These are phyloP conservation scores for Eupithecia centaureata DNA, from an alignment of 2,888 invertebrate genomes.

Conservation along the genomic window DNA sequence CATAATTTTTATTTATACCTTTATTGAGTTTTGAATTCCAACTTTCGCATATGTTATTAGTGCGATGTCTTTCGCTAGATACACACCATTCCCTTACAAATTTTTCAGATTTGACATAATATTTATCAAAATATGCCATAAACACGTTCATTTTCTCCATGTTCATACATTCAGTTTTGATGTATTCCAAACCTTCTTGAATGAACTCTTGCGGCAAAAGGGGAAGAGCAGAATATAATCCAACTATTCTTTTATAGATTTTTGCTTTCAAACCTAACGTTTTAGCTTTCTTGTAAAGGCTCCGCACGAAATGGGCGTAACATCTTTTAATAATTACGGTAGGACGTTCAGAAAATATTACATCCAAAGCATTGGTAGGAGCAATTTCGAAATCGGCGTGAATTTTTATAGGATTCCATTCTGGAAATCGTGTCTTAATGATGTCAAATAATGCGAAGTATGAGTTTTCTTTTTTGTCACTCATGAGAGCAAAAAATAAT, in stretches of 20 bases:
- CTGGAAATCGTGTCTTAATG: constrained; percentile 24
- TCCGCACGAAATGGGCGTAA: constrained; percentile 16
- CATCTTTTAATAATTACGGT: constrained; percentile 14
- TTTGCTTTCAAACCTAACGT: constrained; percentile 24
- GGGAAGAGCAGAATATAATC: constrained; percentile 25
- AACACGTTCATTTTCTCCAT: no score
- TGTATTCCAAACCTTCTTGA: constrained; percentile 26
- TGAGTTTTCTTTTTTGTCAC: constrained; percentile 19
- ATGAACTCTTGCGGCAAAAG: constrained; percentile 26
- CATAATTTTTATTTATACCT: no score
- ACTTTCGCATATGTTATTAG: no score
- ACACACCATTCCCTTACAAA: no score
- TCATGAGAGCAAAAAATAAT: constrained; percentile 12
- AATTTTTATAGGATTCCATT: constrained; percentile 23
- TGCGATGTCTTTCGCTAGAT: no score
- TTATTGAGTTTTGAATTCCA: no score
- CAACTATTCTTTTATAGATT: constrained; percentile 26
- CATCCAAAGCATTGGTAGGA: constrained; percentile 23
- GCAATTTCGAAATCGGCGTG: constrained; percentile 25
- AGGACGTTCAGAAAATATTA: constrained; percentile 24
- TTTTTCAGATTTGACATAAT: no score
- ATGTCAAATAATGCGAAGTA: constrained; percentile 18
- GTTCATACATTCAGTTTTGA: constrained; percentile 24
- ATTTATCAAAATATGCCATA: no score
- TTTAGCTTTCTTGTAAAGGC: constrained; percentile 25